Base-by-base conservation (phyloP, 2,797 vertebrate genomes). In the Pempheris klunzingeri region DNA sequence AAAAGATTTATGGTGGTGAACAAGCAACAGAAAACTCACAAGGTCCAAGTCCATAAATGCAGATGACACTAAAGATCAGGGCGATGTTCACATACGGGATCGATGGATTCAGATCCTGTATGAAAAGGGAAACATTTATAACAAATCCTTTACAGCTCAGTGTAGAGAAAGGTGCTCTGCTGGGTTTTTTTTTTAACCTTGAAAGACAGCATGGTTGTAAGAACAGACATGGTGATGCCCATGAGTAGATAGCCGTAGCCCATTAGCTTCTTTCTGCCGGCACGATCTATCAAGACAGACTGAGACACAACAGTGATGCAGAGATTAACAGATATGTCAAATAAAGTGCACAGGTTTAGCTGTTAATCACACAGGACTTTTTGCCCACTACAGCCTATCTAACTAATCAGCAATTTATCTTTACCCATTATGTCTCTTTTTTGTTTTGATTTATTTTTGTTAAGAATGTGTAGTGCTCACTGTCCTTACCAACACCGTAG, bases 41-140 rank as follows among this genome's bases (percentile, higher is more conserved):
- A 68, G 95, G 96, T 59, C 96, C 95, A 74, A 94, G 76, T 73
- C 94, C 96, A 81, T 93, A 96, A 22, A 94, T 89, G 85, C 93
- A 94, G 85, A 96, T 94, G 81, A 95, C 91, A 62, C 87, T 87
- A 77, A 96, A 96, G 60, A 96, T 92, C 32, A 95, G 88, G 30
- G 39, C 76, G 24, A 95, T 95, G 88, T 95, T 96, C 78, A 95
- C 80, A 52, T 95, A 95, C 0, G 94, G 94, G 67, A 95, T 85
- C 92, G 92, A 94, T 43, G 75, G 74, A 78, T 85, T 90, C 44
- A 92, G 65, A 58, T 96, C 81, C 96, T 96, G 67, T 0, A 18
- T 46, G 58, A 64, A 47, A 74, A 70, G 15, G 52, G 1, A 34
- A 46, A 28, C 1, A 3, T 62, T 34, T 28, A 17, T 17, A 3